Percentiles rank a stretch among this genome's conserved stretches.
Conservation (phyloP, 2,797 vertebrate species). For the Enteromius thamalakanensis region DNA sequence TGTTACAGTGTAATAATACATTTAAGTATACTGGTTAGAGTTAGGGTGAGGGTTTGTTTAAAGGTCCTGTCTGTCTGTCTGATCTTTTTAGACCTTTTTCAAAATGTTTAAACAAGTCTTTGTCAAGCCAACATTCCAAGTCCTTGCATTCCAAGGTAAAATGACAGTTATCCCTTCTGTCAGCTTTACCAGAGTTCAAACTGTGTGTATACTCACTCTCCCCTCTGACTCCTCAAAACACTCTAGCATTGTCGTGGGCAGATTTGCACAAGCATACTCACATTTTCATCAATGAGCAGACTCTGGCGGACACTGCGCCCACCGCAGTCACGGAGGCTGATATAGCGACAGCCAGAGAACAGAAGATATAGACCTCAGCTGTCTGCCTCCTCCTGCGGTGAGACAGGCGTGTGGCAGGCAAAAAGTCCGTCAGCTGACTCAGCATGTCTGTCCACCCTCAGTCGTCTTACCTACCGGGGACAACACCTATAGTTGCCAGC, state of each 20-base stretch:
- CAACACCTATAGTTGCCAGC: slow-evolving; percentile 52
- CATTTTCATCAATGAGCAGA: slow-evolving; percentile 6
- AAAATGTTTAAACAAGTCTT: background rate
- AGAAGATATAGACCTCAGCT: slow-evolving; percentile 33
- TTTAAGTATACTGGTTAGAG: background rate
- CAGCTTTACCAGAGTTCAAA: slow-evolving; percentile 24
- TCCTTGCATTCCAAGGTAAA: background rate
- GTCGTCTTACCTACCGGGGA: slow-evolving; percentile 56
- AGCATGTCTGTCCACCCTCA: slow-evolving; percentile 44
- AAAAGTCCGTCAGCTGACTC: slow-evolving; percentile 22
- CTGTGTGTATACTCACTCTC: background rate
- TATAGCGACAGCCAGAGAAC: slow-evolving; percentile 17
- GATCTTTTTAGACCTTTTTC: background rate
- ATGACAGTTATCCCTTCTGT: background rate
- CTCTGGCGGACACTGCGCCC: background rate
- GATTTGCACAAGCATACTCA: slow-evolving; percentile 8
- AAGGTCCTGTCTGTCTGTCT: background rate
- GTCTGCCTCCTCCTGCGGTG: slow-evolving; percentile 27
- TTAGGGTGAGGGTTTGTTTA: background rate
- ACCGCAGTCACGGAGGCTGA: slow-evolving; percentile 17
- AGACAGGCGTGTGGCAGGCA: slow-evolving; percentile 34
- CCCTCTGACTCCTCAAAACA: background rate
- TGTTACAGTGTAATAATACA: background rate
- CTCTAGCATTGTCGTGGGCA: background rate
- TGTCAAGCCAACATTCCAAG: background rate